Base-by-base conservation (phyloP, 2,888 invertebrate species). In the Leptopterna dolabrata region DNA sequence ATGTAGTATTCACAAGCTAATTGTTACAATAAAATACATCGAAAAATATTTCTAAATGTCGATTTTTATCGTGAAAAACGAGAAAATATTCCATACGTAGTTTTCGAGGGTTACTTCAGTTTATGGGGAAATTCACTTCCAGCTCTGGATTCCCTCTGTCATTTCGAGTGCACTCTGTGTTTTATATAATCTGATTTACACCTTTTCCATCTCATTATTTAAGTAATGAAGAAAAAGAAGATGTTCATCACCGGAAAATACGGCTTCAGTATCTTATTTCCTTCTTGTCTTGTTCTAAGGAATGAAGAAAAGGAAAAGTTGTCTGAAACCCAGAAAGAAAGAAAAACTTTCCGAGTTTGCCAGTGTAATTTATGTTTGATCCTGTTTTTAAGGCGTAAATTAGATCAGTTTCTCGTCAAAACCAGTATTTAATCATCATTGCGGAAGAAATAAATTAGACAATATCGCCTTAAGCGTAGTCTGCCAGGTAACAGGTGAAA, bases 341-440 rank as follows among this genome's bases (percentile, higher is more conserved):
- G 36, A 36, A 36, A 36, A 63, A 63, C 63, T 24, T 63, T 63
- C n/a, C 27, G 7, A 63, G 24, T 24, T 63, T 63, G 24, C 6
- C 63, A 63, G 27, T 19, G 63, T 63, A 63, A 63, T 63, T 63
- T 63, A 63, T 63, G 63, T 63, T 63, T 63, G 63, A 63, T 63
- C 63, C 24, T 63, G 63, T 63, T 63, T 63, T 63, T 13, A 27
- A 24, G 63, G 63, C 63, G 63, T 63, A 63, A 63, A 63, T 63
- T 63, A 63, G 63, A 63, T 63, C 24, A 63, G 24, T 63, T 63
- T 24, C 1, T n/a, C 51, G n/a, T 19, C 27, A 6, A 19, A 13
- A 27, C 24, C n/a, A 19, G 63, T 63, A 63, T 63, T 63, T 63
- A 63, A 63, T 63, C 24, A 24, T 24, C n/a, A 16, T 24, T 24